Evolutionary conservation across 2,113 vertebrate genomes (phyloP).

Genomic region (Oreotrochilus melanogaster): DNA sequence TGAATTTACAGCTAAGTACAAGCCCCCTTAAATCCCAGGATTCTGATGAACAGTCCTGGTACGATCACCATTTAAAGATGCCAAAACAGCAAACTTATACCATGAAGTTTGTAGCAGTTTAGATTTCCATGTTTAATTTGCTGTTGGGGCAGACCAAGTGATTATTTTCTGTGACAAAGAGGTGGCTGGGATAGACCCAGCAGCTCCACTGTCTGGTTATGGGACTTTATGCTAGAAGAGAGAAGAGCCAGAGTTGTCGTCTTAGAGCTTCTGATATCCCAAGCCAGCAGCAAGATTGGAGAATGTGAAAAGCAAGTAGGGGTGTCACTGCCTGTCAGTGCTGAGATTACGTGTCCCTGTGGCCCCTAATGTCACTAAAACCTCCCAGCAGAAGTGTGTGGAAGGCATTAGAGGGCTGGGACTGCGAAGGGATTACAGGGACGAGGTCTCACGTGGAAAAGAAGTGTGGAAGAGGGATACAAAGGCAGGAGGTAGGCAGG

Average conservation of each 20-base stretch:
- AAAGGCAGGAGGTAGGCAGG: not conserved
- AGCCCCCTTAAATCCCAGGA: not conserved
- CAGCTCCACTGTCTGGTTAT: not conserved
- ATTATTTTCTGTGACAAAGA: not conserved
- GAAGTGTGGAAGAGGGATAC: not conserved
- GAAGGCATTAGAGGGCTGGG: not conserved
- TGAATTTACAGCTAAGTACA: not conserved
- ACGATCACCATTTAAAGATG: not conserved
- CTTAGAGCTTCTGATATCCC: not conserved
- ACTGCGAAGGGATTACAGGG: not conserved
- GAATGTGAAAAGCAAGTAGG: not conserved
- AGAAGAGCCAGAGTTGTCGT: not conserved
- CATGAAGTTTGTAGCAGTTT: not conserved
- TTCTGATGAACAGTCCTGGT: not conserved
- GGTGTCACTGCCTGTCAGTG: not conserved
- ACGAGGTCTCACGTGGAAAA: not conserved
- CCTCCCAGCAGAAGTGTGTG: not conserved
- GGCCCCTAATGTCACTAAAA: not conserved
- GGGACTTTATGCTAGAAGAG: not conserved
- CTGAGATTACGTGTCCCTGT: not conserved
- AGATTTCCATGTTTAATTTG: not conserved
- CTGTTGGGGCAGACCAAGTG: not conserved
- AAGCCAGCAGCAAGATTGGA: not conserved
- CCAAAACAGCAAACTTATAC: accelerated
- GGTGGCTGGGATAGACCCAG: not conserved